These are phyloP conservation scores for Dasypolia templi DNA, from an alignment of 2,888 invertebrate species.

Conservation along the genomic window DNA sequence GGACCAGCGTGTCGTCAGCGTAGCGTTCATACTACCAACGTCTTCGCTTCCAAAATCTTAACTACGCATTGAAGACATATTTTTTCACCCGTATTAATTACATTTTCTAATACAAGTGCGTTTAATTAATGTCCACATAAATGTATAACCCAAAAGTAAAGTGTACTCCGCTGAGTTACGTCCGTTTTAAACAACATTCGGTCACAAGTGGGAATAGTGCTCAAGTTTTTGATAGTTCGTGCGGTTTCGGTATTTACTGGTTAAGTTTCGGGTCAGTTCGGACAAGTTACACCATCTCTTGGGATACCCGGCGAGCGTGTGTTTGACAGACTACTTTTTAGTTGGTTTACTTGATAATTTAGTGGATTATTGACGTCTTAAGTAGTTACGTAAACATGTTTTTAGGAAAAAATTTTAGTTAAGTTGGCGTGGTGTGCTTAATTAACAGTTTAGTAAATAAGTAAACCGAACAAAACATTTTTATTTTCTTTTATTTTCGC, in stretches of 20 bases:
- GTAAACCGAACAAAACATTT: neutral
- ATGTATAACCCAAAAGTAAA: conserved; percentile 71
- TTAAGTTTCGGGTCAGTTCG: conserved; percentile 87
- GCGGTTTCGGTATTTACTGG: conserved; percentile 89
- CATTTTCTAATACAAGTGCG: conserved; percentile 8
- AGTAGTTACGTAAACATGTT: conserved; percentile 1
- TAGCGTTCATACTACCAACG: too few relatives aligned
- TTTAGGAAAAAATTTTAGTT: too few relatives aligned
- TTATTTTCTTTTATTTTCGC: too few relatives aligned
- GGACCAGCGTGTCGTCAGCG: too few relatives aligned
- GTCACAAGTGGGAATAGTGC: conserved; percentile 84
- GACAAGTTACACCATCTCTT: conserved; percentile 78
- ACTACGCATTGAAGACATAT: neutral
- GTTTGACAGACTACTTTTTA: conserved; percentile 66
- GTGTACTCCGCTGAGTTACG: conserved; percentile 75
- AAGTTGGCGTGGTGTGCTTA: neutral
- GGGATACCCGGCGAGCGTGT: conserved; percentile 73
- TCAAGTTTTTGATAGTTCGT: conserved; percentile 90
- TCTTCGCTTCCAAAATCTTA: neutral
- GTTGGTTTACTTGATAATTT: conserved; percentile 60
- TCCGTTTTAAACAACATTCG: conserved; percentile 80
- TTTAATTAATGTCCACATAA: conserved; percentile 38
- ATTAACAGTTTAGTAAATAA: neutral
- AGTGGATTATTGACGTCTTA: conserved; percentile 44
- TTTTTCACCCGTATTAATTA: neutral